Evolutionary conservation across 2,888 invertebrate genomes (phyloP), one percentile per base, ranked within the genome.

Genomic region (Pristionchus fissidentatus): DNA sequence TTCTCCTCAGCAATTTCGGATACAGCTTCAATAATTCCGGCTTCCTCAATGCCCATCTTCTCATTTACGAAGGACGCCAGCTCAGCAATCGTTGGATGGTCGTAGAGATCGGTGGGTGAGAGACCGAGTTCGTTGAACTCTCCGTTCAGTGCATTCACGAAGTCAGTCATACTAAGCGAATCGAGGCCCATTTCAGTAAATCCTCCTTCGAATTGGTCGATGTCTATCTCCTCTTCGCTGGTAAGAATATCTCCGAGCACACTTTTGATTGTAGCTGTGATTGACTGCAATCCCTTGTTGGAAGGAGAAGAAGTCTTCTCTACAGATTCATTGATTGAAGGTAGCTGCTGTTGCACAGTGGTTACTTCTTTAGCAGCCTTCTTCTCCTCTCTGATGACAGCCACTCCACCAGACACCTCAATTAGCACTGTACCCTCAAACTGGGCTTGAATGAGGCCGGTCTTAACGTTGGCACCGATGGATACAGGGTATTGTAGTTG

Each of bases 121-220:
- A 88, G 84, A 13, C 85, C 85, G 8, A 86, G 79, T 43, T 78
- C 85, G 3, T 84, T 85, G 60, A 85, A 88, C 35, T 87, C 85
- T 41, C 84, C 84, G 79, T 88, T 89, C 41, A 89, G 73, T 22
- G 87, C 84, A 66, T 90, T 90, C 62, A 89, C 86, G 78, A 91
- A 90, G 55, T 90, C 90, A 35, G 91, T 87, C 79, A 90, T 41
- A 10, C 89, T 84, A 26, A 91, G 84, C 1, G 91, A 91, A 60
- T 91, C 91, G 85, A 91, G 84, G 82, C 91, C 91, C 32, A 91
- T 85, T 29, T 91, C 90, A 43, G 87, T 86, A 84, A 90, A 89
- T 26, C 89, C 89, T 70, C 70, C 52, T 13, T 29, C 57, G 55
- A 52, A 19, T 26, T 79, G 38, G 46, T 80, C 60, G 32, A 60